Evolutionary conservation across 2,797 vertebrate species (phyloP).

Genomic region (Intellagama lesueurii): DNA sequence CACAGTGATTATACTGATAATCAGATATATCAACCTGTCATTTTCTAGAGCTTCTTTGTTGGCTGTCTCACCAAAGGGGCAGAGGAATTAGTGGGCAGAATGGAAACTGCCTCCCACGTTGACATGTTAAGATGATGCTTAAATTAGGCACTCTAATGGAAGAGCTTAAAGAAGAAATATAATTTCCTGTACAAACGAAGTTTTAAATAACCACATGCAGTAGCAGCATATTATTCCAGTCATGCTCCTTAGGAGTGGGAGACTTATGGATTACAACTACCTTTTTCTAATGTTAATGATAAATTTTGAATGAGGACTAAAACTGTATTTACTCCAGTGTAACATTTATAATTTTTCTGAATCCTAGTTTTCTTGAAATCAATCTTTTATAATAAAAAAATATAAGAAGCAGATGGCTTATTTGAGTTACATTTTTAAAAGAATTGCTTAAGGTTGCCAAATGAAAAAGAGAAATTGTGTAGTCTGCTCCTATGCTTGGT

Average conservation of each 20-base stretch:
- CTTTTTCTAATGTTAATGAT: neutral
- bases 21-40: neutral
- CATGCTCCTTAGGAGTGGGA: neutral
- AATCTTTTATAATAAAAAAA: neutral
- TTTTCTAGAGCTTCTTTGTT: neutral
- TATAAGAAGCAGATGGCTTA: neutral
- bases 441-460: neutral
- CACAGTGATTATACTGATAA: neutral
- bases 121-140: neutral
- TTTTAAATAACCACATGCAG: neutral
- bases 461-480: neutral
- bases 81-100: conserved; percentile 1
- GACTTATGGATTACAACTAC: neutral
- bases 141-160: conserved; percentile 2
- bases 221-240: neutral
- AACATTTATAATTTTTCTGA: neutral
- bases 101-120: conserved; percentile 29
- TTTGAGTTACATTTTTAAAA: neutral
- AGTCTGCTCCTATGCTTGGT: neutral
- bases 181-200: conserved; percentile 25
- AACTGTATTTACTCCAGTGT: neutral
- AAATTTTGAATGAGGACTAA: conserved; percentile 8
- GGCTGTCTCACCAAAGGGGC: neutral
- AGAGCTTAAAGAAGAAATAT: neutral
- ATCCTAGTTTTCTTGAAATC: neutral